Evolutionary conservation across 2,113 vertebrate genomes (phyloP), one percentile per base, ranked within the genome.

Genomic region (Prionailurus viverrinus): DNA sequence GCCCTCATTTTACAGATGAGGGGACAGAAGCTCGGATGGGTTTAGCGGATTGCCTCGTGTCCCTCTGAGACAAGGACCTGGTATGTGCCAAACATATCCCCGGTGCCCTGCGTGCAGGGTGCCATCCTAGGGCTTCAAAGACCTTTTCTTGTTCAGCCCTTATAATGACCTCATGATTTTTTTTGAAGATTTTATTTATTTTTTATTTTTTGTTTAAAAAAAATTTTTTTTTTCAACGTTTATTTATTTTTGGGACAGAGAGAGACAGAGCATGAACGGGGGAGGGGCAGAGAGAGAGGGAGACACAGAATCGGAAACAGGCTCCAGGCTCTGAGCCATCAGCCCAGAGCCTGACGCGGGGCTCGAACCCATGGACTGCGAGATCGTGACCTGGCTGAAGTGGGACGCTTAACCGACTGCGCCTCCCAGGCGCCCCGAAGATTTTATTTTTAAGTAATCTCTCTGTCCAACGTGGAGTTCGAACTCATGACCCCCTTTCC

Each of bases 1-100:
- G 69, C 31, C 68, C 58, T 91, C 69, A 82, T 97, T 96, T 97
- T 63, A 86, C 83, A 81, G 84, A 71, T 23, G 86, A 90, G 94
- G 84, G 58, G 78, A 90, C 61, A 76, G 81, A 79, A 88, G 51
- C 53, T 92, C 61, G 51, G 84, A 81, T 55, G 39, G 81, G 23
- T 41, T 41, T 78, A 76, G 63, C n/a, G 33, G 71, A 78, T 89
- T 74, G 27, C 68, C 6, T 92, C 21, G 85, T 9, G 41, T 73
- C 84, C 29, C 9, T 14, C 53, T 13, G 78, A 94, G 80, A 76
- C 87, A 82, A 45, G 36, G 39, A 25, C 14, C 0, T 25, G 2
- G 25, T 3, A 8, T 6, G 4, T 4, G 29, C 33, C 12, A 69
- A 21, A 33, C 66, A 55, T 15, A 55, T 21, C 71, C 15, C 36